A percentile compares a stretch with the other conserved stretches of the same genome.
Evolutionary conservation across 2,888 invertebrate genomes (phyloP).

Genomic region (Tenodera sinensis): DNA sequence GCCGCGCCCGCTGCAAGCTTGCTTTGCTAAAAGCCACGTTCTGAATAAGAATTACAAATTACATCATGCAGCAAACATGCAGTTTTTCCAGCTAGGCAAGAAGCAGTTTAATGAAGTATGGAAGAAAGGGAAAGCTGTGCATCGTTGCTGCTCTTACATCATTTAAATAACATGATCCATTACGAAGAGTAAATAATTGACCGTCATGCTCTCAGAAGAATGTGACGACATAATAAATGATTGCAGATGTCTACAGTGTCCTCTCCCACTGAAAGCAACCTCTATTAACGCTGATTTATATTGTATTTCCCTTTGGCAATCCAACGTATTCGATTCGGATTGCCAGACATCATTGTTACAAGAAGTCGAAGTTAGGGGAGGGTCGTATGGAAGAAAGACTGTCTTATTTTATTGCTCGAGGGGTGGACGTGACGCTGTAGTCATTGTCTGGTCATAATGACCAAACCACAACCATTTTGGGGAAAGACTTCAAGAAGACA

Average conservation of each 20-base stretch:
- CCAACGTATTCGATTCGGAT: constrained; percentile 9
- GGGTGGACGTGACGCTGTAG: not conserved
- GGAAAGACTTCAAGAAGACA: not conserved
- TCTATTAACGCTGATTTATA: constrained; percentile 15
- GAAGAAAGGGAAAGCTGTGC: not conserved
- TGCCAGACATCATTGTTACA: not conserved
- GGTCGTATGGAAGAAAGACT: not conserved
- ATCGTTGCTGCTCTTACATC: not conserved
- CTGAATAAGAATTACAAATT: not conserved
- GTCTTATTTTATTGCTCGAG: not conserved
- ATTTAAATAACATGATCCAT: not conserved
- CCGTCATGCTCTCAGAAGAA: not conserved
- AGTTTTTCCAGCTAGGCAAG: not conserved
- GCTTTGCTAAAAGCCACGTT: not conserved
- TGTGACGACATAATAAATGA: not conserved
- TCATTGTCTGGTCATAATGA: not conserved
- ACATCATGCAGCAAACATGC: not conserved
- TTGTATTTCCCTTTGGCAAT: constrained; percentile 20
- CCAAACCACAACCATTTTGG: not conserved
- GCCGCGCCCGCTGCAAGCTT: no score
- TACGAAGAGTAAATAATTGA: not conserved
- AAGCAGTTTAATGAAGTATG: not conserved
- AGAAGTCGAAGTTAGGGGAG: not conserved
- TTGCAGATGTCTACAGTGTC: not conserved
- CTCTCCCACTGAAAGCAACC: not conserved